phyloP scores from a whole-genome alignment of 2,113 vertebrate genomes.

The Tragelaphus imberbis region DNA sequence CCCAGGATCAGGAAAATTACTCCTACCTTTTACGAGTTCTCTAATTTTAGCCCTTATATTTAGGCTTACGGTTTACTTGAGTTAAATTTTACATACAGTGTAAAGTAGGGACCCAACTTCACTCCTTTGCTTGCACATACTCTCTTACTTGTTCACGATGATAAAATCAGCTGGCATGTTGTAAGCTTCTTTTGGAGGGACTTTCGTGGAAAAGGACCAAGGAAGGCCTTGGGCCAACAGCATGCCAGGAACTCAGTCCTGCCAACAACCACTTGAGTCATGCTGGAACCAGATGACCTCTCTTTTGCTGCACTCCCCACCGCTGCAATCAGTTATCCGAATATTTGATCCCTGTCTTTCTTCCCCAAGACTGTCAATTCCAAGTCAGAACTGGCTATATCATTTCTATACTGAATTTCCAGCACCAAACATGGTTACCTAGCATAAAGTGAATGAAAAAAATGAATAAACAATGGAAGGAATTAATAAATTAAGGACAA shows the following conservation, averaged over 20 bases:
- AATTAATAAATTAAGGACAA: neutral
- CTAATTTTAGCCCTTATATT: neutral
- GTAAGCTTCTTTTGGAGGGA: neutral
- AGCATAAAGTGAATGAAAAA: neutral
- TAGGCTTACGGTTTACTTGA: neutral
- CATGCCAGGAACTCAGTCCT: neutral
- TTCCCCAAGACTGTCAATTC: neutral
- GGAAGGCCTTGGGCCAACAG: neutral
- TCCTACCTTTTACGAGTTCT: neutral
- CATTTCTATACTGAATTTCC: neutral
- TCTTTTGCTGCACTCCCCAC: neutral
- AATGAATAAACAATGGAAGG: neutral
- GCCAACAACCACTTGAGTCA: neutral
- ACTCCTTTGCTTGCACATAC: neutral
- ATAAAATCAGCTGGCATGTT: neutral
- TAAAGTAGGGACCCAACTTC: neutral
- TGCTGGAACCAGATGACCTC: neutral
- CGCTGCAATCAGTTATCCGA: neutral
- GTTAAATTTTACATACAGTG: neutral
- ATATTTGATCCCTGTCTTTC: neutral
- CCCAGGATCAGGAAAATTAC: neutral
- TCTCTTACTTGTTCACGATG: neutral
- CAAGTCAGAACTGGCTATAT: neutral
- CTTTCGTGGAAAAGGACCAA: neutral
- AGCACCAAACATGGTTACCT: neutral